Percentiles rank a stretch among this genome's conserved stretches.
phyloP scores from a whole-genome alignment of 2,888 invertebrate genomes.

The Macrophya alboannulata region DNA sequence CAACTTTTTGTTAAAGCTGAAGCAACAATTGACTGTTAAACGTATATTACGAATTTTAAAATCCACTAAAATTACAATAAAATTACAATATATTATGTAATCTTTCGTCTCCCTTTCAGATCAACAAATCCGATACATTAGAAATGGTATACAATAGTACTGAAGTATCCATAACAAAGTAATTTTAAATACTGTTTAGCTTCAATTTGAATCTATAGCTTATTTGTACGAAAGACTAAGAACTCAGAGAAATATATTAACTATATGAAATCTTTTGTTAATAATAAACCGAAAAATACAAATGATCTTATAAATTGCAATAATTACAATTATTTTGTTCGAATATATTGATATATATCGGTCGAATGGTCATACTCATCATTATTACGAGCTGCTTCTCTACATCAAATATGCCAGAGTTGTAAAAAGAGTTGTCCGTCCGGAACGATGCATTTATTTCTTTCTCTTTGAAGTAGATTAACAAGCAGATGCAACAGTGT shows the following conservation, averaged over 20 bases:
- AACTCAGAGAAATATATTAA: background rate
- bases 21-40: constrained; percentile 16
- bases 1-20: constrained; percentile 18
- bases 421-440: background rate
- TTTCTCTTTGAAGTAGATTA: constrained; percentile 7
- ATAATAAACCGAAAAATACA: background rate
- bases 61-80: constrained; percentile 26
- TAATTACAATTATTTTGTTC: constrained; percentile 1
- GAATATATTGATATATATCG: background rate
- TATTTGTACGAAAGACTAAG: background rate
- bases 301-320: background rate
- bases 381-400: background rate
- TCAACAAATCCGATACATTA: background rate
- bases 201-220: background rate
- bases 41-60: background rate
- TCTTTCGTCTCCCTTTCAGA: background rate
- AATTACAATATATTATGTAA: constrained; percentile 11
- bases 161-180: background rate
- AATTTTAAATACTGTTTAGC: constrained; percentile 20
- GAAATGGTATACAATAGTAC: background rate
- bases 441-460: background rate
- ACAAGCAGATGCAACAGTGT: background rate
- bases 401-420: background rate
- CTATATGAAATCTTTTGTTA: background rate
- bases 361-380: no score